Evolutionary conservation across 2,888 invertebrate genomes (phyloP).

Genomic region (Harpagoxenus sublaevis): DNA sequence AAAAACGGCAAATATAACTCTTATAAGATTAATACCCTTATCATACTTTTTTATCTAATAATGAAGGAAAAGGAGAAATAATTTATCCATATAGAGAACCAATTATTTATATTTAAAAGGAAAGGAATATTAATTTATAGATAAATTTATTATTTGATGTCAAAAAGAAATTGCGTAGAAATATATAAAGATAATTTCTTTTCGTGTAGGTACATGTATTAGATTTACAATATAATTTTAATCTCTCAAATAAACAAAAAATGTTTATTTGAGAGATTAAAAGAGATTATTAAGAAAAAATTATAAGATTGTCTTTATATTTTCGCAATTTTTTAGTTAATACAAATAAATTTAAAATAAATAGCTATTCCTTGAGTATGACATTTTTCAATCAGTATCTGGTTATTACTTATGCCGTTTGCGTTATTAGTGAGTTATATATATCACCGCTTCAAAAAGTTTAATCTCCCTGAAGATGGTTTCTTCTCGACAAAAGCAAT

Average conservation of each 20-base stretch:
- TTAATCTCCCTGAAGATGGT: background rate
- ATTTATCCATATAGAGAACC: too few species aligned
- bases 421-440: background rate
- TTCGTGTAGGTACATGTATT: background rate
- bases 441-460: background rate
- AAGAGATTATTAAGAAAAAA: background rate
- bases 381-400: background rate
- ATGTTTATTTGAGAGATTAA: background rate
- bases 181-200: background rate
- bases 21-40: background rate
- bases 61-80: background rate
- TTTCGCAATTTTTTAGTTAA: background rate
- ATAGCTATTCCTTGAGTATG: background rate
- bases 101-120: too few species aligned
- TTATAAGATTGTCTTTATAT: background rate
- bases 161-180: background rate
- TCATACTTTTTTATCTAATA: background rate
- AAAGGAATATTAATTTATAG: background rate
- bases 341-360: background rate
- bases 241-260: too few species aligned
- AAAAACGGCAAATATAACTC: background rate
- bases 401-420: background rate
- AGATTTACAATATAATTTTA: too few species aligned
- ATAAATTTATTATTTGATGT: background rate
- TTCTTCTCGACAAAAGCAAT: slow-evolving; percentile 1